Evolutionary conservation across 2,797 vertebrate genomes (phyloP), one percentile per base, ranked within the genome.

Genomic region (Epinephelus coioides): DNA sequence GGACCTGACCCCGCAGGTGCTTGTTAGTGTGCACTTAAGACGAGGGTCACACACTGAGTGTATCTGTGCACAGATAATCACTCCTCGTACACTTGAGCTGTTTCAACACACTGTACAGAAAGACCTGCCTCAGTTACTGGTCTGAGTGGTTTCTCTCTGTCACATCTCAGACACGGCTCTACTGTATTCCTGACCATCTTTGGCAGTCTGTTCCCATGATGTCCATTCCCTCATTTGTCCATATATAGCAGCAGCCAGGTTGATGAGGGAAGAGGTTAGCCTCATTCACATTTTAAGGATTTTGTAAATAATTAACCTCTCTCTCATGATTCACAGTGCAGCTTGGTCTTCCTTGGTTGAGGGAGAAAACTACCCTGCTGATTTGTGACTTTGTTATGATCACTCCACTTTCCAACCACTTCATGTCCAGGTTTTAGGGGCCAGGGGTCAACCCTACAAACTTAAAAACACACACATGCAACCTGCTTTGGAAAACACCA

Each of bases 141-240:
- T 72, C 49, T 11, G 30, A 72, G 62, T 69, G 57, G 70, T 82
- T 85, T 62, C 63, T 72, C 55, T 66, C 64, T 80, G 81, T 85
- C 83, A 69, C 78, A 69, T 72, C 81, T 78, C 71, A 84, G 65
- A 72, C 82, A 64, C 68, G 55, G 71, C 79, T 87, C 74, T 14
- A 34, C 83, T 72, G 71, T 85, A 84, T 70, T 75, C 86, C 82
- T 90, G 78, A 84, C 94, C 91, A 92, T 94, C 82, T 94, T 93
- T 92, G 91, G 94, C 69, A 61, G 69, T 86, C 68, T 82, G 80
- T 91, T 86, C 56, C 87, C 79, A 86, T 79, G 79, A 69, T 78
- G 76, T 84, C 84, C 78, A 47, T 81, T 70, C 78, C 75, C 70
- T 90, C 71, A 83, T 89, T 88, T 92, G 65, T 76, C 91, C 91